These are phyloP conservation scores for Scophthalmus maximus DNA, from an alignment of 2,113 vertebrate species.

Conservation along the genomic window DNA sequence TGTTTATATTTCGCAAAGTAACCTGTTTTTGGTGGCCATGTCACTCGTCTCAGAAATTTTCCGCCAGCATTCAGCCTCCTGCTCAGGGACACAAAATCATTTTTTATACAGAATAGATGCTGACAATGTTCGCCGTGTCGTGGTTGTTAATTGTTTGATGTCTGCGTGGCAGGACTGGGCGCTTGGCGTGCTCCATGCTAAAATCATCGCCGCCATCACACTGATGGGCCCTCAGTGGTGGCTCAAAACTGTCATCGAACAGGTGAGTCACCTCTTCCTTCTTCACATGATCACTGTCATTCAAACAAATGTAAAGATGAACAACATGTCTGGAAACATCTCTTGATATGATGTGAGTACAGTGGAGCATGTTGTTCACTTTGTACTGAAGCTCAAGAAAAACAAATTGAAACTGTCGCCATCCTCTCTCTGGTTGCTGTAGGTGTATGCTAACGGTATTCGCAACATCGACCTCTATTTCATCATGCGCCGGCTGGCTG, in stretches of 20 bases:
- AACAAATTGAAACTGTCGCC: background rate
- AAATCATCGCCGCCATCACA: conserved; percentile 98
- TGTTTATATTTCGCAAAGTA: too few species aligned
- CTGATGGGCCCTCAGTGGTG: conserved; percentile 99
- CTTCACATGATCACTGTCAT: background rate
- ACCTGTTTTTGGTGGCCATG: too few species aligned
- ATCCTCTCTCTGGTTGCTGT: background rate
- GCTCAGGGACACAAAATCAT: too few species aligned
- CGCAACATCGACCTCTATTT: conserved; percentile 96
- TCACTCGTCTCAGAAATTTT: too few species aligned
- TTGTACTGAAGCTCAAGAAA: background rate
- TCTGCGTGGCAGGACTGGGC: conserved; percentile 90
- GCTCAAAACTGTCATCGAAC: conserved; percentile 97
- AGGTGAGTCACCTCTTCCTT: conserved; percentile 77
- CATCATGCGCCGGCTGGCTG: conserved; percentile 92
- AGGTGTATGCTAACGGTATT: conserved; percentile 97
- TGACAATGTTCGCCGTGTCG: background rate
- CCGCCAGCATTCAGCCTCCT: too few species aligned
- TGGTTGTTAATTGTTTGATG: background rate
- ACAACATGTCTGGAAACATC: background rate
- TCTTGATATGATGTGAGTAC: too few species aligned
- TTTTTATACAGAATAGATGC: too few species aligned
- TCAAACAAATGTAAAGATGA: background rate
- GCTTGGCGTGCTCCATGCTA: conserved; percentile 96
- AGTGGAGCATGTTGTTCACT: background rate